Evolutionary conservation across 1,140 invertebrate genomes (phyloP).

Genomic region (Saccostrea echinata): DNA sequence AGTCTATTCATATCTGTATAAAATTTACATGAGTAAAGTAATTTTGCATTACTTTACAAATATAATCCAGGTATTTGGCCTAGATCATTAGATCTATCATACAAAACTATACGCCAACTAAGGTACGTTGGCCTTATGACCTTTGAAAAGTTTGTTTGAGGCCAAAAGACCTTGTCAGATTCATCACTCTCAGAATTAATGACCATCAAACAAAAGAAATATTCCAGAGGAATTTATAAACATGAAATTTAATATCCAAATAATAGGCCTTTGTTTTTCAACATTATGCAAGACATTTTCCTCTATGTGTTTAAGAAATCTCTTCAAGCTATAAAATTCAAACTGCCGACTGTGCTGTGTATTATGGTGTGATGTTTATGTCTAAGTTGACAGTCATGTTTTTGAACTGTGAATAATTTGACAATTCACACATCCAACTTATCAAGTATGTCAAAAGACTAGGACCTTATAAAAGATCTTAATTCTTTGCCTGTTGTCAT

Average conservation of each 20-base stretch:
- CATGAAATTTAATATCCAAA: conserved; percentile 23
- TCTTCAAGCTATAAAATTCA: neutral
- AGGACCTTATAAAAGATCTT: too few relatives aligned
- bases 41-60: too few relatives aligned
- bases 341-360: too few relatives aligned
- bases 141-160: conserved; percentile 2
- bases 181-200: neutral
- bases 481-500: too few relatives aligned
- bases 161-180: neutral
- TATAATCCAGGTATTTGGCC: neutral
- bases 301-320: neutral
- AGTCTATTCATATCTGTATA: too few relatives aligned
- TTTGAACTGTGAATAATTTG: too few relatives aligned
- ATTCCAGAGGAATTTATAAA: neutral
- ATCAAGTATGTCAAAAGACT: too few relatives aligned
- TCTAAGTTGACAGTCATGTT: too few relatives aligned
- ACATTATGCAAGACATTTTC: conserved; percentile 9
- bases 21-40: too few relatives aligned
- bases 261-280: conserved; percentile 5
- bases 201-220: neutral
- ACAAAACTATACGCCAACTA: neutral
- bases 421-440: too few relatives aligned
- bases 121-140: neutral
- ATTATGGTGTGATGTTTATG: too few relatives aligned
- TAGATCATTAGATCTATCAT: too few relatives aligned